phyloP scores from a whole-genome alignment of 2,113 vertebrate species.

The Datnioides undecimradiatus region DNA sequence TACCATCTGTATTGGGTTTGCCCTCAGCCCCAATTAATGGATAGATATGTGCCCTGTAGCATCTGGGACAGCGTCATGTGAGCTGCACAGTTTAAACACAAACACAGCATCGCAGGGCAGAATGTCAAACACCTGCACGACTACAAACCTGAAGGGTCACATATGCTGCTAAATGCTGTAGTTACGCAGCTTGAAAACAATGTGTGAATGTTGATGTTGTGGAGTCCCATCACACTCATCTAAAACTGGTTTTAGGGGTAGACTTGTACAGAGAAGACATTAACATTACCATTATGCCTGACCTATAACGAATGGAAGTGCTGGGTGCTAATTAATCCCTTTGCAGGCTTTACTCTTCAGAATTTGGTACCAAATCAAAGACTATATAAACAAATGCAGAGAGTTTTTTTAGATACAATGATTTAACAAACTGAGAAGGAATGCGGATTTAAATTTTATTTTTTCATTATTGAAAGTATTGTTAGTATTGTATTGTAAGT shows the following conservation, averaged over 20 bases:
- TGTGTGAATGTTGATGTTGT: slow-evolving; percentile 1
- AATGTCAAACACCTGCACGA: slow-evolving; percentile 49
- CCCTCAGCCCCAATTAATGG: slow-evolving; percentile 72
- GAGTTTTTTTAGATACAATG: background rate
- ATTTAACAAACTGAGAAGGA: background rate
- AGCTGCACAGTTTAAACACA: slow-evolving; percentile 42
- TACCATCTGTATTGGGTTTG: slow-evolving; percentile 76
- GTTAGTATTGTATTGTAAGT: too few relatives aligned
- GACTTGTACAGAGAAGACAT: background rate
- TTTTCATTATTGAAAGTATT: background rate
- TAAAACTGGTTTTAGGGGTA: background rate
- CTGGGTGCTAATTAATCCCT: slow-evolving; percentile 1
- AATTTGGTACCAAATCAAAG: background rate
- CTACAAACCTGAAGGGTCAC: background rate
- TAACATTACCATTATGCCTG: slow-evolving; percentile 1
- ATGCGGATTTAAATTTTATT: background rate
- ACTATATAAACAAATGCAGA: background rate
- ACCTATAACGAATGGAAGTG: slow-evolving; percentile 5
- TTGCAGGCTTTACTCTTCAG: background rate
- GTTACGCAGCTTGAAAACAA: slow-evolving; percentile 2
- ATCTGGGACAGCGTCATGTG: slow-evolving; percentile 38
- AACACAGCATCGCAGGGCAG: slow-evolving; percentile 21
- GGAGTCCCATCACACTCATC: background rate
- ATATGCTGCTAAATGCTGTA: slow-evolving; percentile 21
- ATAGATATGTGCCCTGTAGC: slow-evolving; percentile 51